Conservation (phyloP, 2,113 vertebrate genomes). For the Illadopsis cleaveri region DNA sequence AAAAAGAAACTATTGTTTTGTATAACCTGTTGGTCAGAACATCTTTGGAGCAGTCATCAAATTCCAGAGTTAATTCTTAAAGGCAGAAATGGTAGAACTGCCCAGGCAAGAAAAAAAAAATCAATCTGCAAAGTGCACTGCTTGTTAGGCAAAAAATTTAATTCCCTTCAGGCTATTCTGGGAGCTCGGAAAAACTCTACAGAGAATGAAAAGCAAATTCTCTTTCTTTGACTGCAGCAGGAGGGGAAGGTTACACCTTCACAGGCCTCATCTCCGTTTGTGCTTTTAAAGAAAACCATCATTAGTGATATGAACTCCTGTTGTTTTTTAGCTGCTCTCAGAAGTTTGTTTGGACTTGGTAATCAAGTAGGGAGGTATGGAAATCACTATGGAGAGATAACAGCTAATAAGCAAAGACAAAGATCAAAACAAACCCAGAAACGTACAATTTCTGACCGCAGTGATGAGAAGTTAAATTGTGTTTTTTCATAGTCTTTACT, state of each 20-base stretch:
- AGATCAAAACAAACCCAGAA: constrained; percentile 7
- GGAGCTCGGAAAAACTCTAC: not conserved
- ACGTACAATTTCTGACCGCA: not conserved
- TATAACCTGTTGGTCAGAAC: not conserved
- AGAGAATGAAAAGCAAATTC: not conserved
- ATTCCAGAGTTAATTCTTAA: not conserved
- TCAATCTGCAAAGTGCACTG: not conserved
- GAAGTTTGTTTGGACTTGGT: not conserved
- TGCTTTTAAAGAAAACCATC: not conserved
- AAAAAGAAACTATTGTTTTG: not conserved
- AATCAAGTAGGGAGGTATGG: constrained; percentile 18
- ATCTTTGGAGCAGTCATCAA: not conserved
- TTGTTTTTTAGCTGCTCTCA: not conserved
- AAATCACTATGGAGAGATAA: not conserved
- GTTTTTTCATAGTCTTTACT: not conserved
- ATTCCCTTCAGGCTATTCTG: not conserved
- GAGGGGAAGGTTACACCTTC: not conserved
- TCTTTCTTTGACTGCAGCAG: not conserved
- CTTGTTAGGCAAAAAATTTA: not conserved
- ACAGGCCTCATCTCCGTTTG: not conserved
- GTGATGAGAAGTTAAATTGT: not conserved
- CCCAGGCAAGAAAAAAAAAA: not conserved
- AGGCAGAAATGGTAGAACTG: not conserved
- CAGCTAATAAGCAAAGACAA: not conserved
- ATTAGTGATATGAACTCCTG: not conserved